Base-by-base conservation (phyloP, 2,888 invertebrate genomes). In the Pegoplata infirma region DNA sequence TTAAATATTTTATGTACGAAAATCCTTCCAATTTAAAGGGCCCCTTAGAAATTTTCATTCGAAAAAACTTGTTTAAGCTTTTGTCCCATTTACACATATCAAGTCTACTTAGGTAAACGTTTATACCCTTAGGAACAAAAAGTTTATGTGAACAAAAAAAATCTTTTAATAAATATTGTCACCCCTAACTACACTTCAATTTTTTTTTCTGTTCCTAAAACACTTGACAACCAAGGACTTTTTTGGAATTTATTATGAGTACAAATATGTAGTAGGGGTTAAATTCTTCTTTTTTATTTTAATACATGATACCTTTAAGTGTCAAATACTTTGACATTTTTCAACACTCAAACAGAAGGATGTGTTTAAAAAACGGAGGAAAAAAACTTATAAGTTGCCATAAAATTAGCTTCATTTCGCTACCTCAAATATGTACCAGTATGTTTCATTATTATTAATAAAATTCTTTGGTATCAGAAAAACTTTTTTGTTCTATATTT, bases 81-180 rank as follows among this genome's bases (percentile, higher is more conserved):
- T 55, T 73, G 40, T 71, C 64, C 44, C 56, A 72, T 71, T 75
- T 72, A 56, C 10, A 2, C 25, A 23, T 21, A 51, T 8, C 14
- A 79, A 75, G 75, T 51, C 66, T 67, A 71, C 71, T 79, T 75
- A 75, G 67, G 79, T 63, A 67, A 71, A 79, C 75, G 66, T 67
- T 75, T 71, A 36, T 67, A 71, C 46, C 71, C 66, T 32, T 8
- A 63, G 71, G 25, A 32, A 5, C 4, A 64, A 40, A 47, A 53
- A 68, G 53, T 21, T 28, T 25, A 58, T 46, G 10, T n/a, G n/a
- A n/a, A n/a, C n/a, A 58, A 44, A 68, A 63, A 64, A 63, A 64
- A 53, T 59, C 28, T 53, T 59, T 74, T 69, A 66, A 28, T 53
- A 61, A 76, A 76, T 55, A 28, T 47, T 61, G 46, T 47, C 69